Evolutionary conservation across 2,888 invertebrate genomes (phyloP), one percentile per base, ranked within the genome.

Genomic region (Leucophenga maculata): DNA sequence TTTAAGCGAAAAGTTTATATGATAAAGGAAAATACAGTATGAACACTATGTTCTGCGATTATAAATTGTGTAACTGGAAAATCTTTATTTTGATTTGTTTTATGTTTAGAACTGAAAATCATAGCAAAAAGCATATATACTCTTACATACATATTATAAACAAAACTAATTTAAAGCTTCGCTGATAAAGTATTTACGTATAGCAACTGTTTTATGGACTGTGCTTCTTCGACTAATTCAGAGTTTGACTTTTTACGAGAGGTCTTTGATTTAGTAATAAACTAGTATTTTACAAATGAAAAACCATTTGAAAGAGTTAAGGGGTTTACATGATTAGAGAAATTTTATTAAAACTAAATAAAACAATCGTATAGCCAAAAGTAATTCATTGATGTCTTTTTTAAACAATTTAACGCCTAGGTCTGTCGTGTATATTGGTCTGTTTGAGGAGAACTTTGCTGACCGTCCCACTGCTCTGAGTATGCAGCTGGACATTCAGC

Each of bases 1-100:
- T 67, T 57, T 67, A 59, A 67, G 59, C 48, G 54, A 68, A 62
- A 48, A 60, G 62, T 64, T 64, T 64, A 64, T 64, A 64, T 39
- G 44, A 60, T 60, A 46, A 64, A 14, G 48, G 16, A 48, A 26
- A 46, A 64, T 22, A 64, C 46, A 64, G 20, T 14, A 64, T 20
- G 22, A 48, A 26, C 48, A 48, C 8, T 32, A 20, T 64, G 46
- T 64, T 46, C 62, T 48, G 6, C 16, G 13, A 50, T 16, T 50
- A 16, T 50, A 50, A 50, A 16, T 50, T 50, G 39, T 39, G 6
- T 50, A 50, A 50, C 16, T 50, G 50, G 48, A 16, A 64, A 4
- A 64, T 39, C 44, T 64, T 64, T 14, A 22, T 57, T 18, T 26
- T 57, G 57, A 22, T 57, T 57, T 64, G 26, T 48, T 64, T 64